Percentiles rank a stretch among this genome's conserved stretches.
These are phyloP conservation scores for Patella caerulea DNA, from an alignment of 2,888 invertebrate genomes.

Conservation along the genomic window DNA sequence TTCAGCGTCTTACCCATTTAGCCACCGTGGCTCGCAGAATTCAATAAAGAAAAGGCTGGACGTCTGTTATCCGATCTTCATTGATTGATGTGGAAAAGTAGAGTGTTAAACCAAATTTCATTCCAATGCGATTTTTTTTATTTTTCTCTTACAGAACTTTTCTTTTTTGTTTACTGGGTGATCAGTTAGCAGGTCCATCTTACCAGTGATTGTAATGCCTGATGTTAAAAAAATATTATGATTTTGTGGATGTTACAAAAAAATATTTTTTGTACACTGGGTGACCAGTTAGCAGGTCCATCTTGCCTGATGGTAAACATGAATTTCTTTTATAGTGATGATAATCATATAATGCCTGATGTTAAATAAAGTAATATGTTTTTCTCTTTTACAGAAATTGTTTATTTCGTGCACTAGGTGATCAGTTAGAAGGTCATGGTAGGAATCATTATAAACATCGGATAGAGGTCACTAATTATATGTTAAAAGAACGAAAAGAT, in stretches of 20 bases:
- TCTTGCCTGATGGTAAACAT: too few species aligned
- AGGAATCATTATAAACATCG: slow-evolving; percentile 72
- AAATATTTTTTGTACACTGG: slow-evolving; percentile 71
- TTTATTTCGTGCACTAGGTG: slow-evolving; percentile 74
- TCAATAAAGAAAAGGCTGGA: too few species aligned
- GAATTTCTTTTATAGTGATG: too few species aligned
- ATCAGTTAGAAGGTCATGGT: slow-evolving; percentile 73
- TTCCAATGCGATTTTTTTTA: neutral
- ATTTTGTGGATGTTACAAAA: too few species aligned
- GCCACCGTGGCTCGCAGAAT: too few species aligned
- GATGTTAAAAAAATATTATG: slow-evolving; percentile 29
- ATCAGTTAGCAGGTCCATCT: slow-evolving; percentile 73
- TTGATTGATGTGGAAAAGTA: too few species aligned
- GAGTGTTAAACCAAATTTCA: too few species aligned
- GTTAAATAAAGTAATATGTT: neutral
- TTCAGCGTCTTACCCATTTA: too few species aligned
- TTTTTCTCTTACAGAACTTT: slow-evolving; percentile 71
- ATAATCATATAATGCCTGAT: too few species aligned
- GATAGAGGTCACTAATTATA: slow-evolving; percentile 72
- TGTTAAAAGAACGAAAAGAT: slow-evolving; percentile 71
- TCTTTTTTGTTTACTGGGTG: slow-evolving; percentile 74
- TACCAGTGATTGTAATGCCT: slow-evolving; percentile 72
- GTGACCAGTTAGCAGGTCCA: slow-evolving; percentile 73
- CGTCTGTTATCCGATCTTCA: too few species aligned
- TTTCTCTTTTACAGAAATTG: slow-evolving; percentile 71